Conservation (phyloP, 2,888 invertebrate species). For the Caenorhabditis zanzibari region DNA sequence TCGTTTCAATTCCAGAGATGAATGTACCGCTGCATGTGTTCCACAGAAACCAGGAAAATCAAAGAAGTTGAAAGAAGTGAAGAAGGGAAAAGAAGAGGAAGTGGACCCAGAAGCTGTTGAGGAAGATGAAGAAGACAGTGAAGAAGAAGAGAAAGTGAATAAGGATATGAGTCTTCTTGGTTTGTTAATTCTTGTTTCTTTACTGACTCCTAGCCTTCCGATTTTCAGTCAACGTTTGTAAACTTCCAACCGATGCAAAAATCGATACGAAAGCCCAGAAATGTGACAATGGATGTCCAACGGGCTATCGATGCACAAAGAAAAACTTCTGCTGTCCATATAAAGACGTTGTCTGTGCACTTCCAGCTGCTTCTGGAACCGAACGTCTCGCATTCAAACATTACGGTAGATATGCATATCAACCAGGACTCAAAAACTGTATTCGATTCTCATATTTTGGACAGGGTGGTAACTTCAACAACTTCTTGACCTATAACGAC, state of each 20-base stretch:
- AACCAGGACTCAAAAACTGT: constrained; percentile 75
- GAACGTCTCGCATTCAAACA: constrained; percentile 73
- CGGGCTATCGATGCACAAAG: constrained; percentile 67
- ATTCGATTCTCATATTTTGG: constrained; percentile 81
- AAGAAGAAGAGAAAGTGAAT: constrained; percentile 30
- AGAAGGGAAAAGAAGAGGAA: constrained; percentile 11
- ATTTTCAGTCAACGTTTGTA: constrained; percentile 66
- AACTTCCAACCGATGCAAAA: constrained; percentile 70
- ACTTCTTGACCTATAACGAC: constrained; percentile 75
- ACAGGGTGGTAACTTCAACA: constrained; percentile 79
- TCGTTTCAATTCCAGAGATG: constrained; percentile 76
- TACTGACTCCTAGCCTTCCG: too few relatives aligned
- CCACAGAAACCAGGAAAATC: constrained; percentile 42
- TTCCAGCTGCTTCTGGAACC: constrained; percentile 74
- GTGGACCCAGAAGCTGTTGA: not conserved
- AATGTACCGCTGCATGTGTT: constrained; percentile 71
- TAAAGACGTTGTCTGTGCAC: constrained; percentile 76
- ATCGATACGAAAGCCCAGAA: constrained; percentile 64
- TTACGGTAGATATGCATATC: constrained; percentile 77
- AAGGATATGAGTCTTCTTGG: constrained; percentile 63
- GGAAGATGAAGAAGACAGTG: constrained; percentile 38
- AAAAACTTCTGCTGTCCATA: constrained; percentile 77
- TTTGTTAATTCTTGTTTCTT: too few relatives aligned
- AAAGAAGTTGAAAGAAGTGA: constrained; percentile 28
- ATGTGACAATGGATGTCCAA: constrained; percentile 69